Percentiles rank a stretch among this genome's conserved stretches.
phyloP scores from a whole-genome alignment of 2,888 invertebrate genomes.

The Campoletis raptor region DNA sequence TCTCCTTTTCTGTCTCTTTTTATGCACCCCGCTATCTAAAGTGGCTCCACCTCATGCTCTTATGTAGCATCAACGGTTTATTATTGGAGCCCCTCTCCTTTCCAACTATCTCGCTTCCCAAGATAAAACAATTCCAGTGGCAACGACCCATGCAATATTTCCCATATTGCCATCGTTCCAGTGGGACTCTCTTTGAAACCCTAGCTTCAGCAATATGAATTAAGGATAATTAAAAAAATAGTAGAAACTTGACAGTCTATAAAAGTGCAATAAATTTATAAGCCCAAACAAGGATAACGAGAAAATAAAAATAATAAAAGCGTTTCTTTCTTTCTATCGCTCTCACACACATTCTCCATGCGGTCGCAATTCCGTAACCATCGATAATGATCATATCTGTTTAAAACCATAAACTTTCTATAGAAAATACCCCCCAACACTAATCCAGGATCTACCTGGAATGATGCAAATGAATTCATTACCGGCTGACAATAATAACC shows the following conservation, averaged over 20 bases:
- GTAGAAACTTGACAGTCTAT: not conserved
- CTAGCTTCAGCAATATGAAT: not conserved
- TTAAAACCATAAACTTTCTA: constrained; percentile 10
- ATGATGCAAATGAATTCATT: constrained; percentile 54
- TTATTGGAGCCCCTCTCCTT: not conserved
- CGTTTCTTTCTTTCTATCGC: not conserved
- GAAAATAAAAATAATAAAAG: not conserved
- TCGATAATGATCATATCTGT: constrained; percentile 8
- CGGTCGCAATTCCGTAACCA: not conserved
- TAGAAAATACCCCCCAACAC: constrained; percentile 28
- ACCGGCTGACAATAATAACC: constrained; percentile 52
- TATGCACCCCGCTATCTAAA: not conserved
- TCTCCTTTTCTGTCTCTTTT: constrained; percentile 12
- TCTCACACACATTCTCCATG: not conserved
- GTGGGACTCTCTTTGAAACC: not conserved
- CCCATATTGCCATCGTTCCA: not conserved
- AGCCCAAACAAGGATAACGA: not conserved
- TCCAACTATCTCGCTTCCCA: not conserved
- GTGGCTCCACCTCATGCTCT: not conserved
- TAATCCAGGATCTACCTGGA: not conserved
- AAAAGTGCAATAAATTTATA: not conserved
- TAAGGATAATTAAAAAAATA: not conserved
- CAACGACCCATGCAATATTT: not conserved
- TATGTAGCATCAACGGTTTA: too few relatives aligned
- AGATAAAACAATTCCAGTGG: not conserved